A percentile compares a stretch with the other conserved stretches of the same genome.
Conservation (phyloP, 2,113 vertebrate genomes). For the Elephas maximus region DNA sequence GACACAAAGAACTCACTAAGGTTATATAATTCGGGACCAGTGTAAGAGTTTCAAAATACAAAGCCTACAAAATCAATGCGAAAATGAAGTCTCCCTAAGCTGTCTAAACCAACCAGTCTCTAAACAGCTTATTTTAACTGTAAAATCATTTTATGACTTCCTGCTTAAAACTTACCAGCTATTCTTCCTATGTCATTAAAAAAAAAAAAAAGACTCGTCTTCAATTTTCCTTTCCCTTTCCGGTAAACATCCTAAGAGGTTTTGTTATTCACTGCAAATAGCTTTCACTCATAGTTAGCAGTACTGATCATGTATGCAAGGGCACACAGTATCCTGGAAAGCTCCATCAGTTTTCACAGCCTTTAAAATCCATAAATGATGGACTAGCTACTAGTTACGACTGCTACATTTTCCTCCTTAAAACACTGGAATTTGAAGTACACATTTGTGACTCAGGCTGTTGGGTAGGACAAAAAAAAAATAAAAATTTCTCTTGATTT, state of each 20-base stretch:
- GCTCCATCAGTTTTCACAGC: slow-evolving; percentile 26
- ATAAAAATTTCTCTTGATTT: slow-evolving; percentile 18
- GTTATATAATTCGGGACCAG: slow-evolving; percentile 2
- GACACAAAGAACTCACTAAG: not conserved
- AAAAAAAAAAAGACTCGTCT: not conserved
- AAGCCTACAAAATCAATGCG: slow-evolving; percentile 38
- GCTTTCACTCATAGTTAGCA: slow-evolving; percentile 32
- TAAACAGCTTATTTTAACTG: slow-evolving; percentile 42
- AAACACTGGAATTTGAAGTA: slow-evolving; percentile 60
- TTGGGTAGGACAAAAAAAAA: not conserved
- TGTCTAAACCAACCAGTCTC: not conserved
- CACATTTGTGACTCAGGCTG: slow-evolving; percentile 19
- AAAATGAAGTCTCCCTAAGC: not conserved
- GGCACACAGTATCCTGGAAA: slow-evolving; percentile 28
- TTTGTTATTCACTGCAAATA: slow-evolving; percentile 50
- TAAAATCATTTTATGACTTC: slow-evolving; percentile 67
- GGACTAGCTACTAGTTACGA: slow-evolving; percentile 35
- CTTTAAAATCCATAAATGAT: slow-evolving; percentile 57
- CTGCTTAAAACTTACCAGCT: slow-evolving; percentile 64
- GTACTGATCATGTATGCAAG: not conserved
- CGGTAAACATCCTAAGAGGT: slow-evolving; percentile 11
- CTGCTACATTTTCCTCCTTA: slow-evolving; percentile 8
- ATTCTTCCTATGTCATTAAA: slow-evolving; percentile 26
- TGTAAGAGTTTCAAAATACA: slow-evolving; percentile 56
- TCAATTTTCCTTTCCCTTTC: slow-evolving; percentile 58